These are phyloP conservation scores for Lochmaea crataegi DNA, from an alignment of 2,888 invertebrate species.

Conservation along the genomic window DNA sequence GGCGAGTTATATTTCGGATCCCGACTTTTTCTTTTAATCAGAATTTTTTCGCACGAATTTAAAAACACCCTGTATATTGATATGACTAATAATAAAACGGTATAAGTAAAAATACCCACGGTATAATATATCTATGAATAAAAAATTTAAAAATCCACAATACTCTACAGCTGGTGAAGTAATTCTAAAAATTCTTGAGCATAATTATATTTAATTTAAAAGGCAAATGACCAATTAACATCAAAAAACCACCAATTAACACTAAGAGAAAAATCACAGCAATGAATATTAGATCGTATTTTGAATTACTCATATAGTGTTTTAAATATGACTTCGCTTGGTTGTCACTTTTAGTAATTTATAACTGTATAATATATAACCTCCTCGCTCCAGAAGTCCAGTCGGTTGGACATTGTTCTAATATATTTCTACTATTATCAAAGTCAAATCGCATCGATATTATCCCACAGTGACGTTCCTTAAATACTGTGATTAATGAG, in stretches of 20 bases:
- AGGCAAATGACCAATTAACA: slow-evolving; percentile 7
- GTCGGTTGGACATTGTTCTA: too few relatives aligned
- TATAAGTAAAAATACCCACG: too few relatives aligned
- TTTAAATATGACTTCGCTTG: neutral
- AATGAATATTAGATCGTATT: neutral
- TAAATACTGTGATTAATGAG: too few relatives aligned
- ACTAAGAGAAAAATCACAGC: neutral
- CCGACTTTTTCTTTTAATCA: too few relatives aligned
- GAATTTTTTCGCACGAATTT: too few relatives aligned
- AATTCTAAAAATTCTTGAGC: neutral
- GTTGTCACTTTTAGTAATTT: neutral
- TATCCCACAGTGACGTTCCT: too few relatives aligned
- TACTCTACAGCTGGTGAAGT: neutral
- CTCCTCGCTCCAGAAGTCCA: too few relatives aligned
- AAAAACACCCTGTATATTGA: too few relatives aligned
- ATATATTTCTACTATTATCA: too few relatives aligned
- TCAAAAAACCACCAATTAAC: neutral
- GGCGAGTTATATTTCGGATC: too few relatives aligned
- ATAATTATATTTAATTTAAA: neutral
- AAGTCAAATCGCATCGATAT: too few relatives aligned
- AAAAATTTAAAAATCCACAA: neutral
- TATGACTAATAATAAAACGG: too few relatives aligned
- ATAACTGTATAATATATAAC: neutral
- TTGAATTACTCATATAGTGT: neutral
- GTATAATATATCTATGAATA: neutral